Evolutionary conservation across 2,888 invertebrate species (phyloP).

Genomic region (Priocnemis perturbator): DNA sequence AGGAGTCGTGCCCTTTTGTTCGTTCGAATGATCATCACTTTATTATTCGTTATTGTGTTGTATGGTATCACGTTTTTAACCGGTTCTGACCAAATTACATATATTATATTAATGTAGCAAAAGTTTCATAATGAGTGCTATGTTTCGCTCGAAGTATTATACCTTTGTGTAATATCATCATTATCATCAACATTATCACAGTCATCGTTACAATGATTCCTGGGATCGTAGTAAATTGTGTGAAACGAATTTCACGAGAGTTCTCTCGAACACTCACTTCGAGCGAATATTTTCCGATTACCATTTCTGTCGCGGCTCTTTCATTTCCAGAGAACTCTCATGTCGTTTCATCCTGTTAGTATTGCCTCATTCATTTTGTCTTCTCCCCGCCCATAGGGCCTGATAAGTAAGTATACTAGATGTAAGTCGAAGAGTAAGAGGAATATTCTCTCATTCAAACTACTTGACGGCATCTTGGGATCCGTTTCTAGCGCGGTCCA

Average conservation of each 20-base stretch:
- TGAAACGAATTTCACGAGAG: conserved; percentile 29
- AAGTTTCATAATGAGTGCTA: conserved; percentile 48
- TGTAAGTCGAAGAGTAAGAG: conserved; percentile 22
- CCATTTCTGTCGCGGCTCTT: no score
- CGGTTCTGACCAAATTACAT: conserved; percentile 35
- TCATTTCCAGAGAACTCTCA: conserved; percentile 27
- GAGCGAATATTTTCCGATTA: no score
- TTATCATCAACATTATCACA: conserved; percentile 35
- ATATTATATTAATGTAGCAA: conserved; percentile 32
- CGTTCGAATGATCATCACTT: conserved; percentile 24
- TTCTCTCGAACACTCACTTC: conserved; percentile 18
- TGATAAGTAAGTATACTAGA: conserved; percentile 48
- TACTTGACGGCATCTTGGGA: no score
- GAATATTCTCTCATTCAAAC: no score
- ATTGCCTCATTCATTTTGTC: conserved; percentile 35
- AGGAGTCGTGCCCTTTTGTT: conserved; percentile 13
- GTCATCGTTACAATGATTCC: conserved; percentile 20
- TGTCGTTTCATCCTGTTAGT: conserved; percentile 26
- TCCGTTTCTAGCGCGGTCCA: no score
- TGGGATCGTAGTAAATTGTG: conserved; percentile 34
- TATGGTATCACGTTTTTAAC: conserved; percentile 48
- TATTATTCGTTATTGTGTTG: conserved; percentile 45
- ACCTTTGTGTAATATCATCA: conserved; percentile 44
- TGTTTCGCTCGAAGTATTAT: conserved; percentile 54
- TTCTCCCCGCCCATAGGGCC: conserved; percentile 32